A percentile compares a stretch with the other conserved stretches of the same genome.
phyloP scores from a whole-genome alignment of 2,797 vertebrate species.

The Enteromius argenteus region DNA sequence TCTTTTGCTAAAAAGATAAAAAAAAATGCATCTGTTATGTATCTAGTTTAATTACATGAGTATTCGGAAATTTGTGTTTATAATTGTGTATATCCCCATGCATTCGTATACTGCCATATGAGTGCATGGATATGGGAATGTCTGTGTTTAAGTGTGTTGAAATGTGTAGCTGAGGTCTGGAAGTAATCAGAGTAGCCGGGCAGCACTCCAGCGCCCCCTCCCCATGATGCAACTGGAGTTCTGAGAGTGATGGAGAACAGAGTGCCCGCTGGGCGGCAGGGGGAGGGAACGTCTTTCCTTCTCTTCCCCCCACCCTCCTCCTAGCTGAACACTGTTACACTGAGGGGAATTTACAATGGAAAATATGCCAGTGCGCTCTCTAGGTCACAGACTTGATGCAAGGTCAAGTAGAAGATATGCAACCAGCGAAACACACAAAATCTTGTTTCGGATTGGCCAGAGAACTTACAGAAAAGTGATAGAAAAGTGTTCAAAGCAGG shows the following conservation, averaged over 20 bases:
- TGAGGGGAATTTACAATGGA: slow-evolving; percentile 24
- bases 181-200: slow-evolving; percentile 80
- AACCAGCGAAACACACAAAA: slow-evolving; percentile 6
- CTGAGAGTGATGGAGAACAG: slow-evolving; percentile 63
- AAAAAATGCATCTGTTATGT: not conserved
- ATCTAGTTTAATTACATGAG: not conserved
- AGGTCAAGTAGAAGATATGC: slow-evolving; percentile 20
- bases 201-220: slow-evolving; percentile 69
- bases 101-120: slow-evolving; percentile 37
- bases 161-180: slow-evolving; percentile 73
- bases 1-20: not conserved
- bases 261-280: slow-evolving; percentile 58
- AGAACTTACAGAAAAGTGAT: not conserved
- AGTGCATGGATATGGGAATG: slow-evolving; percentile 48
- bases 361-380: slow-evolving; percentile 38
- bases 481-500: not conserved
- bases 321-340: not conserved
- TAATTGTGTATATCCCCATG: not conserved
- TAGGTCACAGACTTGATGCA: slow-evolving; percentile 23
- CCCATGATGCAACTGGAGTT: slow-evolving; percentile 80
- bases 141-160: slow-evolving; percentile 55
- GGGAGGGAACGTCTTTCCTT: slow-evolving; percentile 39
- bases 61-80: not conserved
- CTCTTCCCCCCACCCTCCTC: not conserved
- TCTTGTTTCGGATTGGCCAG: slow-evolving; percentile 10